These are phyloP conservation scores for Halictus rubicundus DNA, from an alignment of 1,140 invertebrate genomes.

Conservation along the genomic window DNA sequence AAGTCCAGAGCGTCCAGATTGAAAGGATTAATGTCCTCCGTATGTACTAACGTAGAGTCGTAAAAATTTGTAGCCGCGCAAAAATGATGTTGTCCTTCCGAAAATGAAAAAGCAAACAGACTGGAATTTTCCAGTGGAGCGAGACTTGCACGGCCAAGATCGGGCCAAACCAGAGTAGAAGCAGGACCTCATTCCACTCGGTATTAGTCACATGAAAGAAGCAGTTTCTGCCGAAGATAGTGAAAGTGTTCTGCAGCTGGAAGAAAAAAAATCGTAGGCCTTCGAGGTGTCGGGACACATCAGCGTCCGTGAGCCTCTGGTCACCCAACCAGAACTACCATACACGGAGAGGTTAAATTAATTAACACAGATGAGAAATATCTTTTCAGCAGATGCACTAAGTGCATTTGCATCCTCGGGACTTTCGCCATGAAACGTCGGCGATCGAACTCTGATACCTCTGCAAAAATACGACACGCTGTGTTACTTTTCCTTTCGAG, in stretches of 20 bases:
- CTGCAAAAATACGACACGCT: too few relatives aligned
- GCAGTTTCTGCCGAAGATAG: slow-evolving; percentile 2
- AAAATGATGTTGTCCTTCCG: too few relatives aligned
- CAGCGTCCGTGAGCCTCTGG: not conserved
- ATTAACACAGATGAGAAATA: not conserved
- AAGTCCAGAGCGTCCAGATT: too few relatives aligned
- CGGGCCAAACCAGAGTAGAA: not conserved
- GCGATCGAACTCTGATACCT: not conserved
- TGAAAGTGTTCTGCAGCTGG: not conserved
- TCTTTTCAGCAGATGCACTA: not conserved
- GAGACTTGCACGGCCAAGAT: not conserved
- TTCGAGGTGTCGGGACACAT: slow-evolving; percentile 1
- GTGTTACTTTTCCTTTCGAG: too few relatives aligned
- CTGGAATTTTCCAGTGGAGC: not conserved
- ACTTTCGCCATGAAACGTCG: not conserved
- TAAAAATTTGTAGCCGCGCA: too few relatives aligned
- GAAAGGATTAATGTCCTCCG: too few relatives aligned
- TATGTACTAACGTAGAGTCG: too few relatives aligned
- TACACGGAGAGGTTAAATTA: not conserved
- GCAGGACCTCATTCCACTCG: not conserved
- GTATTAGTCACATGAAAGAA: slow-evolving; percentile 4
- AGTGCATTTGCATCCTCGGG: not conserved
- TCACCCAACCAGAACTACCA: not conserved
- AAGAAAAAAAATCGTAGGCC: not conserved
- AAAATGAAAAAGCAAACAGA: not conserved